Evolutionary conservation across 2,797 vertebrate genomes (phyloP).

Genomic region (Onychomys arenicola): DNA sequence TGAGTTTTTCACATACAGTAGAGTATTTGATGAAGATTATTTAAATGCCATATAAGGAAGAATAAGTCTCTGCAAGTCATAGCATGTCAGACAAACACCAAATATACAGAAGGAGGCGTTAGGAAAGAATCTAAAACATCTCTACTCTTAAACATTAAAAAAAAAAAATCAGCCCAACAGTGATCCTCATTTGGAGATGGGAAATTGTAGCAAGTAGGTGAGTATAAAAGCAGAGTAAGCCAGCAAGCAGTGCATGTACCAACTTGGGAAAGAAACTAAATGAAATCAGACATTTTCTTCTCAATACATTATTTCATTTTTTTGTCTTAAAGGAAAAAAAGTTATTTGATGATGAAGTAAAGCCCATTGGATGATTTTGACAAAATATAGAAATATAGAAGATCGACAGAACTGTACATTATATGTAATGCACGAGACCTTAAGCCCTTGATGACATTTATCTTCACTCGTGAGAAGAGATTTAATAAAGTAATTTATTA

Average conservation of each 20-base stretch:
- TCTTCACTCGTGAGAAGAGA: constrained; percentile 83
- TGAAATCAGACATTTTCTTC: constrained; percentile 62
- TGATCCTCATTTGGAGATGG: background rate
- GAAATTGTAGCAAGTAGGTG: background rate
- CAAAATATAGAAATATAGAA: constrained; percentile 79
- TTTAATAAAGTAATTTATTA: constrained; percentile 84
- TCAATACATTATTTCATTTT: constrained; percentile 56
- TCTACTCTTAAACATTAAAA: background rate
- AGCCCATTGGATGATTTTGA: constrained; percentile 69
- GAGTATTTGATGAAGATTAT: background rate
- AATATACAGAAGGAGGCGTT: background rate
- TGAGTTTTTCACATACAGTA: background rate
- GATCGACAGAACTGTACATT: constrained; percentile 24
- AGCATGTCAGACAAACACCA: background rate
- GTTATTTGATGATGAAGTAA: constrained; percentile 72
- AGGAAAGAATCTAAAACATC: constrained; percentile 6
- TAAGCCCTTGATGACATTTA: constrained; percentile 84
- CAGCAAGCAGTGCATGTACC: background rate
- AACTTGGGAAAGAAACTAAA: constrained; percentile 9
- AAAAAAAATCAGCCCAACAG: background rate
- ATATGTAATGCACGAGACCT: constrained; percentile 71
- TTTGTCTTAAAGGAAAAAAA: constrained; percentile 66
- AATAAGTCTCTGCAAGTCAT: background rate
- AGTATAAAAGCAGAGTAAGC: background rate
- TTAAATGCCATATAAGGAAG: background rate